Conservation (phyloP, 2,888 invertebrate genomes). For the Heliconius cydno region DNA sequence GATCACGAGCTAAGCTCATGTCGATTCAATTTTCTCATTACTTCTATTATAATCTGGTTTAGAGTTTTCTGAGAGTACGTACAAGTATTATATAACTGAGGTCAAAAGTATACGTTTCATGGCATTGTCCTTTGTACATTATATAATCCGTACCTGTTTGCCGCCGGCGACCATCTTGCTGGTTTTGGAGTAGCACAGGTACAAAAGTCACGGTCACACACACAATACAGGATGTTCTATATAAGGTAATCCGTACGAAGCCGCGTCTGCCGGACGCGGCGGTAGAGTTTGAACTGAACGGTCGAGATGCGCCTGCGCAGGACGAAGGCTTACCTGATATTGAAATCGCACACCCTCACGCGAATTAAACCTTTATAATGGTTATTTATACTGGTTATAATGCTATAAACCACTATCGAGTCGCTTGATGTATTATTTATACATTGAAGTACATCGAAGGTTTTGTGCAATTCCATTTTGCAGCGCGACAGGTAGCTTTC, state of each 20-base stretch:
- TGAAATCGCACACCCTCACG: conserved; percentile 4
- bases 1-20: conserved; percentile 10
- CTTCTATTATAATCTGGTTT: neutral
- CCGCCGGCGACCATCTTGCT: conserved; percentile 81
- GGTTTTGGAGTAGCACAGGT: conserved; percentile 64
- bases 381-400: conserved; percentile 28
- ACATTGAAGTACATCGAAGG: conserved; percentile 32
- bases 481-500: conserved; percentile 15
- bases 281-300: conserved; percentile 79
- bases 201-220: conserved; percentile 61
- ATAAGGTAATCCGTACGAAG: conserved; percentile 58
- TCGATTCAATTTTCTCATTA: neutral
- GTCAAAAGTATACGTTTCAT: conserved; percentile 17
- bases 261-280: conserved; percentile 82
- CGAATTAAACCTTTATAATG: conserved; percentile 24
- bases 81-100: conserved; percentile 25
- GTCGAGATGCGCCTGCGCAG: conserved; percentile 58
- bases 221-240: conserved; percentile 47
- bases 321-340: conserved; percentile 56
- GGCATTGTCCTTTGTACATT: conserved; percentile 54
- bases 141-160: conserved; percentile 74
- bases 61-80: neutral
- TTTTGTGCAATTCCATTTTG: conserved; percentile 12
- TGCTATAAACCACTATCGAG: conserved; percentile 3
- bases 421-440: conserved; percentile 18